Percentiles rank a stretch among this genome's conserved stretches.
Conservation (phyloP, 2,888 invertebrate species). For the Apamea epomidion region DNA sequence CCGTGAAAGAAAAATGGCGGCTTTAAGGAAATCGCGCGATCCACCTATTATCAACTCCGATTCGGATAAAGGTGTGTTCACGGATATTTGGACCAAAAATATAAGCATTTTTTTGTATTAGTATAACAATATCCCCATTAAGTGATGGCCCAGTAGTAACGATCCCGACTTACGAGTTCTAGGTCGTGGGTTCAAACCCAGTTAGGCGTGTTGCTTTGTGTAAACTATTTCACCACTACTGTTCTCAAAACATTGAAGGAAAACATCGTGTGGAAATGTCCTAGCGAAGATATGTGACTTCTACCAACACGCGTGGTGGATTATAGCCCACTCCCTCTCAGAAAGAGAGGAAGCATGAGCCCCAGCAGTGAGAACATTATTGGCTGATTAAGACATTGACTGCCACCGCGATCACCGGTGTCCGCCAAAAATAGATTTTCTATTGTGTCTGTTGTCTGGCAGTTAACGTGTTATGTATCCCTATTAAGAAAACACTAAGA, state of each 20-base stretch:
- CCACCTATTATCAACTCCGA: conserved; percentile 88
- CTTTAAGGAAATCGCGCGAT: conserved; percentile 89
- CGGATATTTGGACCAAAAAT: background rate
- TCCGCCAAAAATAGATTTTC: too few relatives aligned
- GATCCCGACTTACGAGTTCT: background rate
- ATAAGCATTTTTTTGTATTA: background rate
- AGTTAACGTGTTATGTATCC: too few relatives aligned
- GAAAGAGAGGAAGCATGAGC: background rate
- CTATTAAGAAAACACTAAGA: background rate
- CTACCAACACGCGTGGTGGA: background rate
- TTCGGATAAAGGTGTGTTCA: conserved; percentile 66
- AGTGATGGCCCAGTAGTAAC: too few relatives aligned
- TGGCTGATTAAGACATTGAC: too few relatives aligned
- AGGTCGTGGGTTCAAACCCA: background rate
- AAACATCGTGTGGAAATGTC: too few relatives aligned
- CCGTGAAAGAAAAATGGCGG: conserved; percentile 90
- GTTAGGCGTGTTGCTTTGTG: background rate
- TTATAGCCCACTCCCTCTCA: background rate
- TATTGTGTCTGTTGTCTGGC: too few relatives aligned
- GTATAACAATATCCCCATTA: background rate
- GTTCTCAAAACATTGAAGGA: background rate
- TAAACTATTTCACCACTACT: background rate
- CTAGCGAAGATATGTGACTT: background rate
- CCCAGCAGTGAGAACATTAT: background rate
- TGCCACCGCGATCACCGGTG: too few relatives aligned